Evolutionary conservation across 1,140 invertebrate species (phyloP), one percentile per base, ranked within the genome.

Genomic region (Geopemphigus sp.): DNA sequence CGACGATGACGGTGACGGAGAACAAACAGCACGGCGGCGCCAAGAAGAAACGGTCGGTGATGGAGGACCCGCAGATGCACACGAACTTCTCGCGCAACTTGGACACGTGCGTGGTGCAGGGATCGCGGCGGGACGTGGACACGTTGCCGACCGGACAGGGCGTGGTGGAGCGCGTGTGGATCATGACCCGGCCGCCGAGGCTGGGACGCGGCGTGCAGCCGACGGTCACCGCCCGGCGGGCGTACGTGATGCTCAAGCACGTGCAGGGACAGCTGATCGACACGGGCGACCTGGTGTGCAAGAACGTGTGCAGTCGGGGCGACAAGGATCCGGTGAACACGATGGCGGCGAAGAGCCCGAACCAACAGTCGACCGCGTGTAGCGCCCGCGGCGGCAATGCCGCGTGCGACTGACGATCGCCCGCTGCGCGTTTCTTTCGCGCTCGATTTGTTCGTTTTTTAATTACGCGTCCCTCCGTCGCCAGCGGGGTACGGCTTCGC

Each of bases 51-150:
- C 32, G 3, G 32, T 39, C 32, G 32, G 32, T 39, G 24, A 26
- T 74, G 53, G 54, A 50, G 12, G 74, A 78, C 24, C 57, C 74
- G 22, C 57, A 63, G 56, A 19, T 26, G 5, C 24, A 78, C 57
- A 59, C 32, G 8, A 14, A 78, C 22, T 78, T 78, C n/a, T 19
- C 74, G 39, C 50, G 24, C 57, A 63, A 78, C 39, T 6, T 78
- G 57, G 57, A 78, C 74, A 24, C 74, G 54, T 78, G 74, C 56
- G 56, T 78, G 39, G 74, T 61, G 56, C 74, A 63, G 12, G 57
- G 32, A 0, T 26, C 74, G 39, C 29, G 57, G 10, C 1, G 39
- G 8, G 74, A 78, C 24, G 26, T 57, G 56, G 56, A 78, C 56
- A 24, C 57, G 17, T 24, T n/a, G 15, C 5, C 29, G 8, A 29